Evolutionary conservation across 2,113 vertebrate genomes (phyloP).

Genomic region (Cairina moschata): DNA sequence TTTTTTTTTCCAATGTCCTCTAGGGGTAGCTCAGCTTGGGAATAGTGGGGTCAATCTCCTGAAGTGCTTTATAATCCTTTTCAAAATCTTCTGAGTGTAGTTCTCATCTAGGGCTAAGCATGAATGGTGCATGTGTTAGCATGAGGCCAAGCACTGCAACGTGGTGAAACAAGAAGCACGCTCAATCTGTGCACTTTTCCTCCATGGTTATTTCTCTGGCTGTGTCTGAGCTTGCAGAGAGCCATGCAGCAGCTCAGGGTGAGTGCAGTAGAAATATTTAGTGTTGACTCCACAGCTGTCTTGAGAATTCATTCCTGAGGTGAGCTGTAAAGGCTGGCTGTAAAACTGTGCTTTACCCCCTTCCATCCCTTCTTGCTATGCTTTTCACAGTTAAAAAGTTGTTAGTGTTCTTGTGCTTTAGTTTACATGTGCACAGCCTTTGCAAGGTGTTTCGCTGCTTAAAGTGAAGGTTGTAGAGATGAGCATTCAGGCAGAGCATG

Average conservation of each 20-base stretch:
- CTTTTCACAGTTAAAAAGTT: not conserved
- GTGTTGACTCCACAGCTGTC: not conserved
- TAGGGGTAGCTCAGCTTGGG: not conserved
- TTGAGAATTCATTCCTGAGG: not conserved
- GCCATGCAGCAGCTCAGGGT: not conserved
- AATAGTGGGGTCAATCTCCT: not conserved
- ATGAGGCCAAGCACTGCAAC: not conserved
- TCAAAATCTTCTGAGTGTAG: not conserved
- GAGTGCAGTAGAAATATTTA: not conserved
- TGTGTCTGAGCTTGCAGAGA: not conserved
- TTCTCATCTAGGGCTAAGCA: not conserved
- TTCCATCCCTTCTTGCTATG: not conserved
- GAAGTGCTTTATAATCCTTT: not conserved
- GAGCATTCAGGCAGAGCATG: not conserved
- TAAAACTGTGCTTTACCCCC: not conserved
- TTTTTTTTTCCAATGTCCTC: not conserved
- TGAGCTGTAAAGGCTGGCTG: not conserved
- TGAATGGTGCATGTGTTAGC: not conserved
- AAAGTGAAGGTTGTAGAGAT: not conserved
- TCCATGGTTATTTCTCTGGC: not conserved
- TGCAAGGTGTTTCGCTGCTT: not conserved
- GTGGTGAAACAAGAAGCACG: accelerated
- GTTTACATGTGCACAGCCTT: not conserved
- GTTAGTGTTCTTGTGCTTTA: not conserved
- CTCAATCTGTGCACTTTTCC: not conserved